Evolutionary conservation across 2,113 vertebrate species (phyloP).

Genomic region (Donacobius atricapilla): DNA sequence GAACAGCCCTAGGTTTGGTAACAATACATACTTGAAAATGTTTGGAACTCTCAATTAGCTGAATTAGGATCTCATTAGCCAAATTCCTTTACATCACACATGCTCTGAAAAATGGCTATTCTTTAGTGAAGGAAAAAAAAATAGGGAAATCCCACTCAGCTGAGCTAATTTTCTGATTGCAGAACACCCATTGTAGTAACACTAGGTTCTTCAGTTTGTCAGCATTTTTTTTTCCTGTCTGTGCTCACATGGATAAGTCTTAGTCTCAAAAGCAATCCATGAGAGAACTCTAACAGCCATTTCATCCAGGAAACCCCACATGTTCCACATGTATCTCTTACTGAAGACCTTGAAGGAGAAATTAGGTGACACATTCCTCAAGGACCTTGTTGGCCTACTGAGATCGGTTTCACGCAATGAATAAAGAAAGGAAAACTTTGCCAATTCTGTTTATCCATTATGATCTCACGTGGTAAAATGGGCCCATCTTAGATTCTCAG

Average conservation of each 20-base stretch:
- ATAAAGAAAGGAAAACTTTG: neutral
- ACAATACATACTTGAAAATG: neutral
- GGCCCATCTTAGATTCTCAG: neutral
- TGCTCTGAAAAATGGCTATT: neutral
- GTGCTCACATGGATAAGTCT: neutral
- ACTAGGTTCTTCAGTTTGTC: neutral
- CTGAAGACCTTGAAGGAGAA: neutral
- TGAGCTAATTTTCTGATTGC: neutral
- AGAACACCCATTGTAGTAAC: neutral
- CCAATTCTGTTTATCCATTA: neutral
- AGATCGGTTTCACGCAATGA: neutral
- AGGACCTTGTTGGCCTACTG: neutral
- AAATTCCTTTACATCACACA: neutral
- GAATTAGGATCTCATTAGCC: neutral
- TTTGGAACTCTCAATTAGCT: neutral
- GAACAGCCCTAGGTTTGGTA: neutral
- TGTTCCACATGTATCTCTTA: neutral
- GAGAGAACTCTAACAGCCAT: neutral
- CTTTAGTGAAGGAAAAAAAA: neutral
- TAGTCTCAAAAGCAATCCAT: neutral
- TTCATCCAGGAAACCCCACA: neutral
- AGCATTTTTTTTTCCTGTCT: neutral
- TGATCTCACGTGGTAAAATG: neutral
- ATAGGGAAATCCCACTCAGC: neutral
- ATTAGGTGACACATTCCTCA: neutral